Evolutionary conservation across 2,888 invertebrate genomes (phyloP).

Genomic region (Ormyrus pomaceus): DNA sequence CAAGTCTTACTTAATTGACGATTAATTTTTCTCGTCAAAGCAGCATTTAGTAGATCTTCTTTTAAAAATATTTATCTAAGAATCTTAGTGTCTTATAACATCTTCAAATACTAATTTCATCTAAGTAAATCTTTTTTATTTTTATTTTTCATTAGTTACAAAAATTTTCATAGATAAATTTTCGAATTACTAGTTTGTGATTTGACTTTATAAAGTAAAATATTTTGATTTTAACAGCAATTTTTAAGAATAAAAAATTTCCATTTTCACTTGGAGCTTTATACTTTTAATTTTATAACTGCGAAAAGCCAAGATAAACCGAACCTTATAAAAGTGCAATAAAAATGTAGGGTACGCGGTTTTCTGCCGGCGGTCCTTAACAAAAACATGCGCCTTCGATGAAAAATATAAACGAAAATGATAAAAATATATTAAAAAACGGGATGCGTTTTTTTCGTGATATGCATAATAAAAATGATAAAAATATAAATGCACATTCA

Average conservation of each 20-base stretch:
- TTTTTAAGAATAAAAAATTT: too few species aligned
- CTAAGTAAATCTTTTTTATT: too few species aligned
- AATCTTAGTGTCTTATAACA: too few species aligned
- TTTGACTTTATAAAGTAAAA: too few species aligned
- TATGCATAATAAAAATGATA: slow-evolving; percentile 28
- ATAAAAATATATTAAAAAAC: not conserved
- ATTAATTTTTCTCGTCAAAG: slow-evolving; percentile 1
- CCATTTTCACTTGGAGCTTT: too few species aligned
- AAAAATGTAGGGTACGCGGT: slow-evolving; percentile 1
- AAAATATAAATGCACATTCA: slow-evolving; percentile 35
- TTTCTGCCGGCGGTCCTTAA: slow-evolving; percentile 47
- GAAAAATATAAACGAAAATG: slow-evolving; percentile 30
- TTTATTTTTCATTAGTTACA: too few species aligned
- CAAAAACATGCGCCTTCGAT: slow-evolving; percentile 22
- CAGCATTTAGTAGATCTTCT: slow-evolving; percentile 39
- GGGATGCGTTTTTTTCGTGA: slow-evolving; percentile 42
- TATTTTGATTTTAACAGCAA: too few species aligned
- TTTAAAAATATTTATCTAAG: not conserved
- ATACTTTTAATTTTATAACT: too few species aligned
- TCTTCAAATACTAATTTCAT: too few species aligned
- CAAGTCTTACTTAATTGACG: slow-evolving; percentile 21
- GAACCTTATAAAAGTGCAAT: slow-evolving; percentile 30
- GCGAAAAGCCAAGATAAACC: too few species aligned
- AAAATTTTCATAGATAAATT: too few species aligned
- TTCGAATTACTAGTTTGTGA: too few species aligned